These are phyloP conservation scores for Neodiprion virginianus DNA, from an alignment of 1,140 invertebrate species.

Conservation along the genomic window DNA sequence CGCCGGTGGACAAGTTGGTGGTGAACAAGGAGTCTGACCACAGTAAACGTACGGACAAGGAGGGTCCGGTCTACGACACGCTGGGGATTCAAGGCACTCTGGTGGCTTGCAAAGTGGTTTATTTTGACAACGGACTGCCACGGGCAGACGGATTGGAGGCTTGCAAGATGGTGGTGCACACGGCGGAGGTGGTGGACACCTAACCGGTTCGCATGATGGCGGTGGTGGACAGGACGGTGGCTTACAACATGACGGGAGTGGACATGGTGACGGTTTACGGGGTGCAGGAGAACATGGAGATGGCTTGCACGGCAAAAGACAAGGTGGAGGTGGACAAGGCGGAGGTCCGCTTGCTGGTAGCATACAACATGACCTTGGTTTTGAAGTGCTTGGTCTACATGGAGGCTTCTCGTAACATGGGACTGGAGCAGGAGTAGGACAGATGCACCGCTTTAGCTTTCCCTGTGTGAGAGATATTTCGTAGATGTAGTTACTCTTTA, in stretches of 20 bases:
- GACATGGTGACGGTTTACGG: neutral
- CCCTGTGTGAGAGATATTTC: neutral
- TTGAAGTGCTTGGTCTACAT: constrained; percentile 8
- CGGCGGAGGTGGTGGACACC: neutral
- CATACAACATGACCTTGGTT: neutral
- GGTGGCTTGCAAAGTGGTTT: constrained; percentile 8
- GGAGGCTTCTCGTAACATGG: constrained; percentile 14
- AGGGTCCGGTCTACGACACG: neutral
- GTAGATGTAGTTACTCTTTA: neutral
- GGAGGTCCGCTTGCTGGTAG: neutral
- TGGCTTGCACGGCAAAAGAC: neutral
- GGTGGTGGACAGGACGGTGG: neutral
- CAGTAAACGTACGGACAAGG: neutral
- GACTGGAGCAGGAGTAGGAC: neutral
- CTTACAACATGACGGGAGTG: constrained; percentile 14
- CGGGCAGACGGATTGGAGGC: neutral
- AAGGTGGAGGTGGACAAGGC: neutral
- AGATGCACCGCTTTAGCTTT: neutral
- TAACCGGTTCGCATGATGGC: neutral
- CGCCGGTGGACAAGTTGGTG: neutral
- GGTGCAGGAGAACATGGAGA: neutral
- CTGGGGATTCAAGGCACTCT: neutral
- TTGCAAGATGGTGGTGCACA: neutral
- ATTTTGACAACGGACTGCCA: neutral
- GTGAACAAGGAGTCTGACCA: neutral